phyloP scores from a whole-genome alignment of 1,140 invertebrate species.

The Colletes gigas region DNA sequence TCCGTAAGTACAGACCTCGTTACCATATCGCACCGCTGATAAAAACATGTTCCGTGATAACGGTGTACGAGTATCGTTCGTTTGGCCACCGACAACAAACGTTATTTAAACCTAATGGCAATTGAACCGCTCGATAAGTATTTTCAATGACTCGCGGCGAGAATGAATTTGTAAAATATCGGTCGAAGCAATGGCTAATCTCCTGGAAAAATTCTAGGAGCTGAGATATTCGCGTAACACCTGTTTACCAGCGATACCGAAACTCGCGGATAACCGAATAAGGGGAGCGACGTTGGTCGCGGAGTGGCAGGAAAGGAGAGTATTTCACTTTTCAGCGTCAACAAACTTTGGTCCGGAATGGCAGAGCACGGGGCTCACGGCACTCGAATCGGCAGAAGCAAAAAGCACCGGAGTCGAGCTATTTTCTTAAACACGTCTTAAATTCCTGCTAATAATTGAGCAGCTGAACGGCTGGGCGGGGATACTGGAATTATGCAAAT shows the following conservation, averaged over 20 bases:
- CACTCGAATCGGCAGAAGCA: constrained; percentile 71
- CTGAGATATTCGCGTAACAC: neutral
- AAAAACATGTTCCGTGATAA: constrained; percentile 60
- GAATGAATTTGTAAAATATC: neutral
- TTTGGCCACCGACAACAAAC: constrained; percentile 37
- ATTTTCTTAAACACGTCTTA: constrained; percentile 81
- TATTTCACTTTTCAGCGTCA: constrained; percentile 52
- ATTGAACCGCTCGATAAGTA: neutral
- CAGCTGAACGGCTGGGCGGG: constrained; percentile 77
- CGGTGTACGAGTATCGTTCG: constrained; percentile 29
- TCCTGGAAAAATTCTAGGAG: neutral
- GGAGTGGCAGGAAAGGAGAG: constrained; percentile 23
- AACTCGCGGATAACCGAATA: constrained; percentile 23
- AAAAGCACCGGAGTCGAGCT: constrained; percentile 72
- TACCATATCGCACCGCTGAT: constrained; percentile 53
- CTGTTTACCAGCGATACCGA: neutral
- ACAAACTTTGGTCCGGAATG: constrained; percentile 34
- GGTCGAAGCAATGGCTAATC: neutral
- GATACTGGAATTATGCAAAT: constrained; percentile 81
- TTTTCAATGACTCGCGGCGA: neutral
- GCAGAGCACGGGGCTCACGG: constrained; percentile 30
- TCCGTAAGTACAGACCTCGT: constrained; percentile 55
- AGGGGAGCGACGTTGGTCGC: constrained; percentile 18
- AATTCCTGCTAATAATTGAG: constrained; percentile 80
- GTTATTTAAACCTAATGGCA: constrained; percentile 38